Conservation (phyloP, 2,797 vertebrate genomes). For the Lepus townsendii region DNA sequence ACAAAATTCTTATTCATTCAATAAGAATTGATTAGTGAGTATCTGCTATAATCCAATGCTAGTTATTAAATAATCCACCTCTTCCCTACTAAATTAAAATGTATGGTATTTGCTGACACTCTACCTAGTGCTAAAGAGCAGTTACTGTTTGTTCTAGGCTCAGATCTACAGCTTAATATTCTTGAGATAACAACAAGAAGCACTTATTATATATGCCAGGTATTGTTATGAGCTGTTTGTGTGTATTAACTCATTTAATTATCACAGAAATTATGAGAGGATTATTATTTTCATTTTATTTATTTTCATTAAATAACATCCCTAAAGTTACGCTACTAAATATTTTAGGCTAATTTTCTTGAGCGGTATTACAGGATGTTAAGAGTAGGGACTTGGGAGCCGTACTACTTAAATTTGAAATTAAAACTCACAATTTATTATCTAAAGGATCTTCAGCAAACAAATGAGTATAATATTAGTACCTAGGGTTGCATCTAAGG, state of each 20-base stretch:
- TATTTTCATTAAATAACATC: not conserved
- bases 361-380: not conserved
- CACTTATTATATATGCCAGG: not conserved
- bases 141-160: not conserved
- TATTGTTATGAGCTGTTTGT: not conserved
- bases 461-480: slow-evolving; percentile 30
- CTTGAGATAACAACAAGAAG: not conserved
- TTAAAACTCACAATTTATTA: not conserved
- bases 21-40: not conserved
- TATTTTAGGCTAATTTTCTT: not conserved
- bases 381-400: not conserved
- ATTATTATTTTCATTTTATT: not conserved
- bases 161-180: not conserved
- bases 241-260: not conserved
- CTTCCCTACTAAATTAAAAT: slow-evolving; percentile 6
- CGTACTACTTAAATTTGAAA: not conserved
- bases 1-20: slow-evolving; percentile 31
- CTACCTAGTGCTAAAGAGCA: not conserved
- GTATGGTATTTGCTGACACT: not conserved
- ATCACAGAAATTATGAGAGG: not conserved
- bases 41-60: not conserved
- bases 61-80: not conserved
- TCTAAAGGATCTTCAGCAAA: not conserved
- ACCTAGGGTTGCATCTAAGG: not conserved
- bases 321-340: not conserved